Evolutionary conservation across 2,888 invertebrate species (phyloP), one percentile per base, ranked within the genome.

Genomic region (Drosophila kambysellisi): DNA sequence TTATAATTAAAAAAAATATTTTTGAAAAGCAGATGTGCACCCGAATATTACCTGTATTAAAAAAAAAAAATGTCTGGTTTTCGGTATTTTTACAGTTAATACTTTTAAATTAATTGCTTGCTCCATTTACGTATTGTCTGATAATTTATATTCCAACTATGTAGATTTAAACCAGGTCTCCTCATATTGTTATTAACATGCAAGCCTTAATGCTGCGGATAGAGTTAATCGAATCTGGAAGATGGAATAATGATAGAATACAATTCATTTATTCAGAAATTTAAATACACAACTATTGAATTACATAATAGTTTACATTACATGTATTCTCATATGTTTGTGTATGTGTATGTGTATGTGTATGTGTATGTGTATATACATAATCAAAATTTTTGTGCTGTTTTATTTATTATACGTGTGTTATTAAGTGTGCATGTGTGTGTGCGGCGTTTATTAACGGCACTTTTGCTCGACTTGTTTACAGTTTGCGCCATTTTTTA

Each of bases 391-490:
- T 48, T 37, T 29, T 46, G 12, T 15, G 5, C 52, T 61, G 29
- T 46, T 56, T 67, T 63, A 56, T 60, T 35, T 59, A 39, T 48
- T 33, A 3, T 20, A 12, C 32, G 12, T 7, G 0, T 58, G 25
- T 50, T n/a, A 12, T 69, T 17, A 32, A 39, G 8, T 60, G 50
- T 60, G 46, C 43, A 11, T 37, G 25, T 56, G n/a, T 63, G 51
- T 43, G 33, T 63, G 43, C 20, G 41, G 35, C 35, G 72, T 57
- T 80, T 71, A 79, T 79, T 72, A 76, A 76, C 72, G 72, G 57
- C 59, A 72, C 69, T 77, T 79, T 73, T 70, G 67, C 39, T 52
- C 64, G 59, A 81, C 60, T 70, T 79, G 54, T 65, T 58, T 56
- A 60, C 60, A 81, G 81, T 81, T 72, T 66, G 35, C 46, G 53